A percentile compares a stretch with the other conserved stretches of the same genome.
Conservation (phyloP, 2,888 invertebrate species). For the Rhagonycha lutea region DNA sequence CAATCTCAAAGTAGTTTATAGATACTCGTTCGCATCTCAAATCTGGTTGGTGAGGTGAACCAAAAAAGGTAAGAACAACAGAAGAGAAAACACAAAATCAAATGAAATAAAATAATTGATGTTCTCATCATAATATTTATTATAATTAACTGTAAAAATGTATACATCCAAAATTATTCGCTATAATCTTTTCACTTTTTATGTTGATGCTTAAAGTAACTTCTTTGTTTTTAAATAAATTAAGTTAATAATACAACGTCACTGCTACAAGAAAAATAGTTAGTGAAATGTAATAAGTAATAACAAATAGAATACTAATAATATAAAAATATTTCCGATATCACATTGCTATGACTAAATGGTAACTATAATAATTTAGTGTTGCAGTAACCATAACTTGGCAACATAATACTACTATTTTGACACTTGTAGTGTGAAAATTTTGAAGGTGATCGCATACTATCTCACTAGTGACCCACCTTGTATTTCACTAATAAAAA, state of each 20-base stretch:
- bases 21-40: no score
- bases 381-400: constrained; percentile 1
- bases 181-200: not conserved
- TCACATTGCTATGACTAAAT: constrained; percentile 13
- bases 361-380: constrained; percentile 3
- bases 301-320: not conserved
- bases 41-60: no score
- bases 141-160: not conserved
- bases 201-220: not conserved
- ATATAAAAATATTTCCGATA: constrained; percentile 14
- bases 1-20: no score
- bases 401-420: not conserved
- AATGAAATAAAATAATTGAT: not conserved
- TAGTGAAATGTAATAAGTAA: not conserved
- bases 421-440: not conserved
- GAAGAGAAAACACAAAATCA: no score
- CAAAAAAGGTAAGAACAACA: no score
- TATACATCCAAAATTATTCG: not conserved
- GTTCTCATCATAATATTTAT: not conserved
- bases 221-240: not conserved
- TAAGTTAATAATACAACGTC: not conserved
- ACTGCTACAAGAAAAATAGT: not conserved
- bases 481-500: not conserved
- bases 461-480: not conserved
- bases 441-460: not conserved